Base-by-base conservation (phyloP, 2,888 invertebrate species). In the Drosophila ustulata region DNA sequence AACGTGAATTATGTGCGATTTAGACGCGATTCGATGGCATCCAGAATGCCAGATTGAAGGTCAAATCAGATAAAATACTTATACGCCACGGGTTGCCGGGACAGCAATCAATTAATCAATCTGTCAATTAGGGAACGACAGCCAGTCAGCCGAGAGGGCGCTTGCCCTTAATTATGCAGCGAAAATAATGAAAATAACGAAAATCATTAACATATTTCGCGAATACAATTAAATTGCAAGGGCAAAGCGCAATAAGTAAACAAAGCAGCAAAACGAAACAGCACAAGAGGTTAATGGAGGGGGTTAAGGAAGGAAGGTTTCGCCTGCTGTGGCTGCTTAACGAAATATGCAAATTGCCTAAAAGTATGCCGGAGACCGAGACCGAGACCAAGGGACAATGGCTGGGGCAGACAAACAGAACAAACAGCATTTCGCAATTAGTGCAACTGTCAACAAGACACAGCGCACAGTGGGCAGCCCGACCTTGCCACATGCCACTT, bases 351-450 rank as follows among this genome's bases (percentile, higher is more conserved):
- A 84, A 84, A 84, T 88, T 80, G 74, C 59, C 86, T 52, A 75
- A 85, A 80, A 85, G 82, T 75, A 62, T 78, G 80, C 75, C 63
- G 68, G 25, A 28, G 8, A 34, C 11, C 30, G 7, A 18, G 39
- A 39, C 52, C 18, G 32, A 39, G 8, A 34, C 11, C 18, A 18
- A 18, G 47, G 58, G 51, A 70, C 66, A 74, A 67, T 62, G 55
- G 23, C 34, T 11, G 37, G 9, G 55, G 23, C 37, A 4, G 37
- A 5, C 64, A 46, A 66, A 46, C 57, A 18, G 65, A 76, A 57
- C 73, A 88, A 85, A 88, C 84, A 86, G 80, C 80, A 76, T 85
- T 85, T 88, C 70, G 88, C 86, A 85, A 85, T 88, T 85, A 85
- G 88, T 85, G 88, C 83, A 88, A 86, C 86, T 88, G 84, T 85